These are phyloP conservation scores for Meta bourneti DNA, from an alignment of 2,888 invertebrate genomes.

Conservation along the genomic window DNA sequence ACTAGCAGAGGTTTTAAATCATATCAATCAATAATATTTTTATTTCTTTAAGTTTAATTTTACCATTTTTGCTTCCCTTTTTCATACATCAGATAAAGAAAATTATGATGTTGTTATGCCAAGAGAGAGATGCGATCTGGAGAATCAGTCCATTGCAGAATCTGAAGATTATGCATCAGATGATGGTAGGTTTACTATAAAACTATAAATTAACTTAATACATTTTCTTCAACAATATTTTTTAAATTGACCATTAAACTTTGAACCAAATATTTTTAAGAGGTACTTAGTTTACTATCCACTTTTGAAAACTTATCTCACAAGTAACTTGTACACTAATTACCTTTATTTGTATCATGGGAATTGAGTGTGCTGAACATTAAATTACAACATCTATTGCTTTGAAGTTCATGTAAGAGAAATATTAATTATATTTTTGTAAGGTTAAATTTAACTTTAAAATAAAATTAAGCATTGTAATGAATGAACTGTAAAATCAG, in stretches of 20 bases:
- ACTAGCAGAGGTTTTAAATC: neutral
- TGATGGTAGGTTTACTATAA: constrained; percentile 33
- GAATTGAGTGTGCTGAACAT: no score
- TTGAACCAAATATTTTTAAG: neutral
- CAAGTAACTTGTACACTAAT: no score
- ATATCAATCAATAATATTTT: neutral
- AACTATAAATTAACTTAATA: neutral
- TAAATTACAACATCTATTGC: no score
- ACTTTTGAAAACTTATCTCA: no score
- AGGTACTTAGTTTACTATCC: no score
- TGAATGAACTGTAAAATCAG: no score
- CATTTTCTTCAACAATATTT: neutral
- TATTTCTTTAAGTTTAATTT: no score
- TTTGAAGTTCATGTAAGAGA: no score
- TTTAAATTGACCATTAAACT: neutral
- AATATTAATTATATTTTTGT: no score
- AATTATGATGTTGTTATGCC: constrained; percentile 47
- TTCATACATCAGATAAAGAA: constrained; percentile 41
- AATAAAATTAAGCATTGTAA: no score
- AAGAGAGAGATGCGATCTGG: constrained; percentile 29
- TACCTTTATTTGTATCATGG: no score
- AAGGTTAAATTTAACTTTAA: no score
- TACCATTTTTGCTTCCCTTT: neutral
- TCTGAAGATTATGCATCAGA: constrained; percentile 69
- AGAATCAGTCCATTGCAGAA: constrained; percentile 55